Percentiles rank a stretch among this genome's conserved stretches.
These are phyloP conservation scores for Thysanoteuthis rhombus DNA, from an alignment of 2,888 invertebrate species.

Conservation along the genomic window DNA sequence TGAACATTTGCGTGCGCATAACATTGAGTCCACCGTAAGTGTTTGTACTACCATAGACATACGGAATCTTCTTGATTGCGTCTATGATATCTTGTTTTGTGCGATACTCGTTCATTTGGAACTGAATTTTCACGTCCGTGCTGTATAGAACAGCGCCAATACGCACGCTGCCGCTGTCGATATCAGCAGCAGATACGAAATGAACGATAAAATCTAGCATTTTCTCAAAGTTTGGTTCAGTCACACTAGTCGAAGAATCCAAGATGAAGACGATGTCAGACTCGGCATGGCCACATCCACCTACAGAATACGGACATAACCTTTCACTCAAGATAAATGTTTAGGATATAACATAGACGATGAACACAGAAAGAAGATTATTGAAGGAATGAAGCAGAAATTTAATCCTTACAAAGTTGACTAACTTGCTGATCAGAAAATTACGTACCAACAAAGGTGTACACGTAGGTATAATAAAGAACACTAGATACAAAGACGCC, in stretches of 20 bases:
- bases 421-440: not conserved
- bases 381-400: not conserved
- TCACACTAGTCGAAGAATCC: conserved; percentile 59
- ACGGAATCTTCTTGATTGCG: conserved; percentile 50
- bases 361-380: not conserved
- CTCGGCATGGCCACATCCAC: conserved; percentile 33
- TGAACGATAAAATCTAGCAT: conserved; percentile 48
- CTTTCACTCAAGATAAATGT: conserved; percentile 13
- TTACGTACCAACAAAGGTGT: not conserved
- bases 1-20: conserved; percentile 53
- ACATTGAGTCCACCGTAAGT: conserved; percentile 58
- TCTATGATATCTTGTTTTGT: conserved; percentile 44
- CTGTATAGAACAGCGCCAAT: conserved; percentile 49
- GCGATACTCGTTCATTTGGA: conserved; percentile 41
- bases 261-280: conserved; percentile 57
- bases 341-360: not conserved
- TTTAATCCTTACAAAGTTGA: not conserved
- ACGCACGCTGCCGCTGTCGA: conserved; percentile 46
- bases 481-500: not conserved
- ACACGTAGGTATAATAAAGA: not conserved
- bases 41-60: conserved; percentile 58
- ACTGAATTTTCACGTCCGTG: conserved; percentile 40
- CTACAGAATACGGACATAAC: conserved; percentile 30
- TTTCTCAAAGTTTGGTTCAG: conserved; percentile 48
- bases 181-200: conserved; percentile 44